Percentiles rank a stretch among this genome's conserved stretches.
Evolutionary conservation across 2,888 invertebrate genomes (phyloP).

Genomic region (Conomelus anceps): DNA sequence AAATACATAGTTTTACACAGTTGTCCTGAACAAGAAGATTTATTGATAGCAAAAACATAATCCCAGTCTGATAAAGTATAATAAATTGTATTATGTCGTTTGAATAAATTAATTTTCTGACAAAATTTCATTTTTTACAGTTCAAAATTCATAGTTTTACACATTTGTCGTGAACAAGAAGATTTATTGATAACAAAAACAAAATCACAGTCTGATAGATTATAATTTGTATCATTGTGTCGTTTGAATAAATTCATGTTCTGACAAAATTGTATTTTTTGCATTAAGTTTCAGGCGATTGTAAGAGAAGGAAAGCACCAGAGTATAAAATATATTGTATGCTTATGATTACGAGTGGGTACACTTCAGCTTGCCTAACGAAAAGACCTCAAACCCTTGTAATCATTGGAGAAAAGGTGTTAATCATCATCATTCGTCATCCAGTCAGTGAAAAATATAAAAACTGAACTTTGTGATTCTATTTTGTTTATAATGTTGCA

Average conservation of each 20-base stretch:
- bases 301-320: background rate
- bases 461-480: background rate
- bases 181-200: background rate
- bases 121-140: background rate
- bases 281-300: background rate
- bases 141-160: too few relatives aligned
- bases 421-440: background rate
- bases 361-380: background rate
- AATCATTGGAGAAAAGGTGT: background rate
- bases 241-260: background rate
- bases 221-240: background rate
- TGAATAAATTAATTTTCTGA: background rate
- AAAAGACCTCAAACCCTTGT: background rate
- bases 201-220: background rate
- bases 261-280: background rate
- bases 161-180: background rate
- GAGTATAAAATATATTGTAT: background rate
- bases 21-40: background rate
- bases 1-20: too few relatives aligned
- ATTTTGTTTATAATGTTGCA: background rate
- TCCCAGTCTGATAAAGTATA: background rate
- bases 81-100: too few relatives aligned
- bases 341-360: background rate
- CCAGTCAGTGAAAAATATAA: background rate
- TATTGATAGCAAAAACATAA: background rate